These are phyloP conservation scores for Dasyornis broadbenti DNA, from an alignment of 2,113 vertebrate species.

Conservation along the genomic window DNA sequence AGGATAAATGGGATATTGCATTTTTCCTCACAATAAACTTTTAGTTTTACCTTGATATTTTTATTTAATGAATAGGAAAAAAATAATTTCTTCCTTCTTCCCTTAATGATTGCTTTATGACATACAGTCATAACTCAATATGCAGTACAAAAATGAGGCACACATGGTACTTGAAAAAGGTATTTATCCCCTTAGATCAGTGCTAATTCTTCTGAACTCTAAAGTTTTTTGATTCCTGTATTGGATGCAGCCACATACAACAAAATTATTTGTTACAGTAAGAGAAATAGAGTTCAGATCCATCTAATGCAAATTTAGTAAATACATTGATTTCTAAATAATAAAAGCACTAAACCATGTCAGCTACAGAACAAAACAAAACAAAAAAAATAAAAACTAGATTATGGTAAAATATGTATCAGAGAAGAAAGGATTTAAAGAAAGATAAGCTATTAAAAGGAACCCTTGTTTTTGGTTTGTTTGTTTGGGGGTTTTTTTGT, in stretches of 20 bases:
- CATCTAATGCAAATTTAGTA: background rate
- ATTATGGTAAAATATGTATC: background rate
- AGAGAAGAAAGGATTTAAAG: background rate
- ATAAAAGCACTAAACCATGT: background rate
- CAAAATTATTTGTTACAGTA: background rate
- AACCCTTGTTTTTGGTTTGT: background rate
- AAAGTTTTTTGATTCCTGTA: background rate
- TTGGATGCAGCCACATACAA: background rate
- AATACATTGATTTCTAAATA: background rate
- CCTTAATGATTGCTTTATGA: background rate
- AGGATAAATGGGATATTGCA: background rate
- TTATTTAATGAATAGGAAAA: background rate
- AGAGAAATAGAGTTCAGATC: background rate
- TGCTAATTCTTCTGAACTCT: background rate
- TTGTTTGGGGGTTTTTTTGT: rapidly evolving
- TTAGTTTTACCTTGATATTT: background rate
- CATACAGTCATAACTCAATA: background rate
- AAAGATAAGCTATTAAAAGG: background rate
- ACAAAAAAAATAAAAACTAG: background rate
- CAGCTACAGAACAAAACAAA: background rate
- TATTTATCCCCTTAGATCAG: background rate
- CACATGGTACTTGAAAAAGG: rapidly evolving
- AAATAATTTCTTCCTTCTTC: background rate
- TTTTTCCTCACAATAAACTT: background rate
- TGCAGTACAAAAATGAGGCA: background rate